These are phyloP conservation scores for Subacronicta megacephala DNA, from an alignment of 2,888 invertebrate species.

Conservation along the genomic window DNA sequence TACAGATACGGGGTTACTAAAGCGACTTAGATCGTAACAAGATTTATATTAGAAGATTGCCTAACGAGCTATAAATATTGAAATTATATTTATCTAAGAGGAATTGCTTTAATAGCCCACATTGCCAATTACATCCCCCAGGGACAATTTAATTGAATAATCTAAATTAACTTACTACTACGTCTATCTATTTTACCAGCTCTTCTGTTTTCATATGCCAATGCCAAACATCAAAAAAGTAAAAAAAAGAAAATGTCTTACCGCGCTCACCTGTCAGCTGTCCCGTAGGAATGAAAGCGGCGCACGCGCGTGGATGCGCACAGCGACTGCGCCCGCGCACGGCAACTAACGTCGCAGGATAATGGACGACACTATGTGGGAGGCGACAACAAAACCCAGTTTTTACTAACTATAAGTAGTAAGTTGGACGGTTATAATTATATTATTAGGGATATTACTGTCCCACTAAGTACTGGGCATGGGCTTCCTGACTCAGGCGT, in stretches of 20 bases:
- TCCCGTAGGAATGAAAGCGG: slow-evolving; percentile 58
- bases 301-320: slow-evolving; percentile 62
- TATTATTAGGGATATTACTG: not conserved
- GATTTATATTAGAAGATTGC: no score
- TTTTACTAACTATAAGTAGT: slow-evolving; percentile 19
- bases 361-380: slow-evolving; percentile 64
- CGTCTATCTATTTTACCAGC: not conserved
- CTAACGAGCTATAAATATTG: no score
- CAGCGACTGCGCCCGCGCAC: slow-evolving; percentile 72
- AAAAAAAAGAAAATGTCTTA: slow-evolving; percentile 30
- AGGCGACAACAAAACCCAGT: slow-evolving; percentile 25
- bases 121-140: no score
- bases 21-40: no score
- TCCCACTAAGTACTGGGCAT: not conserved
- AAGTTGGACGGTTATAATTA: not conserved
- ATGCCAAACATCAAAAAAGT: not conserved
- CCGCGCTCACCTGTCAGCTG: slow-evolving; percentile 43
- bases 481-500: no score
- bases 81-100: no score
- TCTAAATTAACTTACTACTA: no score
- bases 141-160: no score
- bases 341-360: slow-evolving; percentile 60
- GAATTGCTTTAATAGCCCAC: no score
- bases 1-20: no score
- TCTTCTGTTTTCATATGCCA: not conserved